phyloP scores from a whole-genome alignment of 2,113 vertebrate genomes.

The Ramphastos sulfuratus region DNA sequence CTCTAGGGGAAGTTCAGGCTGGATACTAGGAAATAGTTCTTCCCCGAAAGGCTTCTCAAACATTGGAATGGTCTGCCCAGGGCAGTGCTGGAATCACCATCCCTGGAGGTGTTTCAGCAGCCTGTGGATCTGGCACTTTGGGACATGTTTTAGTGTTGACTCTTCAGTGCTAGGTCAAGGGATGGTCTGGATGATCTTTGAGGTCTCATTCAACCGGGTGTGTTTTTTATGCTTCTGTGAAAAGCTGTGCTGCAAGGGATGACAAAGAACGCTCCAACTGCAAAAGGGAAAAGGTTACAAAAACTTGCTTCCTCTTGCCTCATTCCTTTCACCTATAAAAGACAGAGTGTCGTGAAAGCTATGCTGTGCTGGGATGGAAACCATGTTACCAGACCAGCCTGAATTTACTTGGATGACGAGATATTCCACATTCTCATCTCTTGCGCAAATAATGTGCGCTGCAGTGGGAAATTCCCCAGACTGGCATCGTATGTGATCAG shows the following conservation, averaged over 20 bases:
- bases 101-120: no score
- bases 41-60: no score
- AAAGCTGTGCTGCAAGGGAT: neutral
- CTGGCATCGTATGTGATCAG: accelerated
- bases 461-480: neutral
- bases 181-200: no score
- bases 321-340: neutral
- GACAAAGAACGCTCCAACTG: neutral
- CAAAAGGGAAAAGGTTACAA: neutral
- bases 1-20: no score
- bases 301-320: neutral
- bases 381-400: neutral
- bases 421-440: slow-evolving; percentile 44
- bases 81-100: no score
- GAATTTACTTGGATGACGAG: neutral
- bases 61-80: no score
- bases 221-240: no score
- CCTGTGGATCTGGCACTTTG: no score
- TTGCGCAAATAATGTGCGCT: neutral
- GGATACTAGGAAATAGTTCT: no score
- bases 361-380: accelerated
- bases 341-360: neutral
- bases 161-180: no score
- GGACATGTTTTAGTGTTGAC: no score
- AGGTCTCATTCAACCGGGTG: no score